phyloP scores from a whole-genome alignment of 2,797 vertebrate species.

The Botia kubotai region DNA sequence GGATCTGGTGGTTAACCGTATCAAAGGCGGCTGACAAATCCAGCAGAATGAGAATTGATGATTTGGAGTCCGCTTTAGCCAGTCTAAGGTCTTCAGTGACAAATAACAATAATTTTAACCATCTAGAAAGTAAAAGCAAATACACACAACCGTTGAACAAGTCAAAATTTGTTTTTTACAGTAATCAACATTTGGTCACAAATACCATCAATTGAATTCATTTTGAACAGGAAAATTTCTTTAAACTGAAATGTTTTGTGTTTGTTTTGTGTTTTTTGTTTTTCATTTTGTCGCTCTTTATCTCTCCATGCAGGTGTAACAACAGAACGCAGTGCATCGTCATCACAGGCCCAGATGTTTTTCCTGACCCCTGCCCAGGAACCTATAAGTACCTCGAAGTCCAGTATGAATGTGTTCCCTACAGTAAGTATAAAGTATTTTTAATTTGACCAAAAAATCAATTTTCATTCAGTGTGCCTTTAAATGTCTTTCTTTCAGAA shows the following conservation, averaged over 20 bases:
- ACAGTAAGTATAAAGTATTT: constrained; percentile 93
- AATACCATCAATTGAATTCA: not conserved
- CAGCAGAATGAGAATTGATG: too few species aligned
- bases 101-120: too few species aligned
- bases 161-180: too few species aligned
- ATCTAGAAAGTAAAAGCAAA: too few species aligned
- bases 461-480: not conserved
- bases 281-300: too few species aligned
- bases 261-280: too few species aligned
- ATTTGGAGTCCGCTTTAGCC: too few species aligned
- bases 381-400: constrained; percentile 99
- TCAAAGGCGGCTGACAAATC: too few species aligned
- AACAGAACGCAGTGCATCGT: constrained; percentile 99
- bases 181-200: not conserved
- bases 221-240: not conserved
- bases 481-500: not conserved
- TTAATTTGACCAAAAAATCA: constrained; percentile 59
- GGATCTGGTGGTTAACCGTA: too few species aligned
- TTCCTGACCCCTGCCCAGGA: constrained; percentile 98
- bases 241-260: not conserved
- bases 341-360: constrained; percentile 98
- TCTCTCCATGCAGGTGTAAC: constrained; percentile 88
- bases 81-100: too few species aligned
- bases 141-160: too few species aligned
- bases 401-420: constrained; percentile 99